phyloP scores from a whole-genome alignment of 2,113 vertebrate species.

The Psilopsiagon aurifrons region DNA sequence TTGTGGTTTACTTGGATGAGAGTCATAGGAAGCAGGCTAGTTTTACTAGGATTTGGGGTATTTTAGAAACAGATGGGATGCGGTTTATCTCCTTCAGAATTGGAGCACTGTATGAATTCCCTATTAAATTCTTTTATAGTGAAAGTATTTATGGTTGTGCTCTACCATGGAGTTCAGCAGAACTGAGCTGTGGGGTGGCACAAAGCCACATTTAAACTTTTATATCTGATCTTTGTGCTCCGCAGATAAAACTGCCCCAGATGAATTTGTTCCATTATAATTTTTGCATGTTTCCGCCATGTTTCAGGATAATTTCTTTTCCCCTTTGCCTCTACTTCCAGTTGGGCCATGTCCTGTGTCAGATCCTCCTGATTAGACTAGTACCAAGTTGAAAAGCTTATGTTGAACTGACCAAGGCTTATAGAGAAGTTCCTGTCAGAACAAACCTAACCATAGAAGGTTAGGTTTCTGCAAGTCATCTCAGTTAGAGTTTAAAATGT shows the following conservation, averaged over 20 bases:
- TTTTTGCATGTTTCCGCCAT: background rate
- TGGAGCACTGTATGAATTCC: background rate
- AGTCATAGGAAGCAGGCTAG: background rate
- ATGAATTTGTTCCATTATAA: background rate
- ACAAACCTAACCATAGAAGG: background rate
- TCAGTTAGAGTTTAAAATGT: background rate
- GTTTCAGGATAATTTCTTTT: background rate
- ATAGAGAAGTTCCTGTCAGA: background rate
- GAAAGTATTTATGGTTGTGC: background rate
- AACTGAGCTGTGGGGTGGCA: background rate
- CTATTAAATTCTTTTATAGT: background rate
- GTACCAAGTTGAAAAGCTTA: background rate
- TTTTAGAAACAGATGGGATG: conserved; percentile 30
- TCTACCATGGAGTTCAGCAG: background rate
- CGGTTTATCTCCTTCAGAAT: background rate
- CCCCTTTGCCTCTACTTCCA: background rate
- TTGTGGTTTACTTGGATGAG: background rate
- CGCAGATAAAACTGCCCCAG: background rate
- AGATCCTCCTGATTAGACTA: background rate
- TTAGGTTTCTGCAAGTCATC: background rate
- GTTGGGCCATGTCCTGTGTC: background rate
- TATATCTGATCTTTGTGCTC: background rate
- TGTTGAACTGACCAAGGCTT: background rate
- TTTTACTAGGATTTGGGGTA: background rate
- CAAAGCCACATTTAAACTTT: background rate